Evolutionary conservation across 1,140 invertebrate genomes (phyloP), one percentile per base, ranked within the genome.

Genomic region (Lineus longissimus): DNA sequence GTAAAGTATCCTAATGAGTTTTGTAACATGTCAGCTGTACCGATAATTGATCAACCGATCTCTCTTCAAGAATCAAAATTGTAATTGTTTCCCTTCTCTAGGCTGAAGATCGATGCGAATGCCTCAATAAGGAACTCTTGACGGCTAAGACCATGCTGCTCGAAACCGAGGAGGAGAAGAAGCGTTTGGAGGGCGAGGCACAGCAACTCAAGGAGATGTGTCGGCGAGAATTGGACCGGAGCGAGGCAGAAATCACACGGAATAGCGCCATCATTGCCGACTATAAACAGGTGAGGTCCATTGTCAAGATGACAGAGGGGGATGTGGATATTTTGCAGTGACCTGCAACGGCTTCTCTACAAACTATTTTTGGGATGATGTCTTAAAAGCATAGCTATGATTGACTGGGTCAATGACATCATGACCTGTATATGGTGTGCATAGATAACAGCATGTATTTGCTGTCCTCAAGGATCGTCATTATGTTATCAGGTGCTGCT

Each of bases 161-260:
- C 15, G 88, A 92, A 68, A 86, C 87, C 51, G 91, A 93, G 70
- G 93, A 95, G 65, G 92, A 95, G 73, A 91, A 91, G 67, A 87
- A 88, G 65, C 84, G 92, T 62, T 80, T 95, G 55, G 87, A 90
- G 69, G 83, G 87, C 51, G 92, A 97, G 80, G 87, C 91, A 15
- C 81, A 82, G 43, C 87, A 88, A 85, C 84, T 95, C 2, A 93
- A 94, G 70, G 90, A 93, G 59, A 89, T 94, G 84, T 85, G 94
- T 58, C 87, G 93, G 70, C 78, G 89, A 45, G 92, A 94, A 80
- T 85, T 93, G 15, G 84, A 88, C 43, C 83, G 88, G 63, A 86
- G 89, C n/a, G 79, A 80, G 55, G 76, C 84, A 7, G 91, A 93
- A 68, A 87, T 86, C 64, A 84, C 82, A 27, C 85, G 89, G 69